Percentiles rank a stretch among this genome's conserved stretches.
phyloP scores from a whole-genome alignment of 2,888 invertebrate genomes.

The Apamea sordens region DNA sequence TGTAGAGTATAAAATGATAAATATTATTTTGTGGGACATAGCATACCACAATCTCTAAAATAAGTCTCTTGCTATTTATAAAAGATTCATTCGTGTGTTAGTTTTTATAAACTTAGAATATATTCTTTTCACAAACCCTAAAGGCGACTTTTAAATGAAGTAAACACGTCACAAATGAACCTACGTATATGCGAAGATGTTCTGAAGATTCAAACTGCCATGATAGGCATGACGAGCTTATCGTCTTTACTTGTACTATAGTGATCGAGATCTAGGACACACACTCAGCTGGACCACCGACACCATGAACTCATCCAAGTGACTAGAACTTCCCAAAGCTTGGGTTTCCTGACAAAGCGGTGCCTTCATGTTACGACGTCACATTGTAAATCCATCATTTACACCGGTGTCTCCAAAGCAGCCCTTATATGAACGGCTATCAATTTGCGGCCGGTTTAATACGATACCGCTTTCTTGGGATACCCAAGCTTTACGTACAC shows the following conservation, averaged over 20 bases:
- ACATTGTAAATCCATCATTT: not conserved
- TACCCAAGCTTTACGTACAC: not conserved
- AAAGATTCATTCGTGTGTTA: not conserved
- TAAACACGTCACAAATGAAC: not conserved
- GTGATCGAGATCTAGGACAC: not conserved
- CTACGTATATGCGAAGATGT: not conserved
- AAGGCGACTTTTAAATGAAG: not conserved
- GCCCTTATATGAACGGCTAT: not conserved
- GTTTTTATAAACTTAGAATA: not conserved
- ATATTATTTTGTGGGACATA: not conserved
- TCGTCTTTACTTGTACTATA: not conserved
- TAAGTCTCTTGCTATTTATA: not conserved
- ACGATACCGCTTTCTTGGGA: conserved; percentile 1
- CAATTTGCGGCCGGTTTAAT: not conserved
- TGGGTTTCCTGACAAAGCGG: conserved; percentile 2
- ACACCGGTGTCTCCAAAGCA: too few relatives aligned
- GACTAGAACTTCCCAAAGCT: conserved; percentile 7
- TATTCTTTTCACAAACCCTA: not conserved
- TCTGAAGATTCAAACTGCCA: not conserved
- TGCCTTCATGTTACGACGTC: not conserved
- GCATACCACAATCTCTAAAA: not conserved
- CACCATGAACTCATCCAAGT: not conserved
- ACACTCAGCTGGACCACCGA: not conserved
- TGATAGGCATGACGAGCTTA: not conserved
- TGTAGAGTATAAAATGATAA: conserved; percentile 4